Evolutionary conservation across 2,888 invertebrate genomes (phyloP).

Genomic region (Drosophila stalkeri): DNA sequence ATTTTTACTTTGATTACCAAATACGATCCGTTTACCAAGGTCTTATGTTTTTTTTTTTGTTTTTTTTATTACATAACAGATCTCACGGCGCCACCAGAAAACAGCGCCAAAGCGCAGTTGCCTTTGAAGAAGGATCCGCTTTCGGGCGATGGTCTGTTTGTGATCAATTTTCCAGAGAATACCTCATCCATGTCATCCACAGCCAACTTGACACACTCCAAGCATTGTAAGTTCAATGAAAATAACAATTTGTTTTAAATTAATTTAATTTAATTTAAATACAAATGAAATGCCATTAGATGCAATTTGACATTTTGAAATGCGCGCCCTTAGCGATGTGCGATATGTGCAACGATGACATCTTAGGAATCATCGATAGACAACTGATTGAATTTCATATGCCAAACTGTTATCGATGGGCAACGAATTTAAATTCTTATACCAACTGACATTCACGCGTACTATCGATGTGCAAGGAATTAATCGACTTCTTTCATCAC

Average conservation of each 20-base stretch:
- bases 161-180: conserved; percentile 82
- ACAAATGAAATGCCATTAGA: background rate
- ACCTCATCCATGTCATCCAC: conserved; percentile 83
- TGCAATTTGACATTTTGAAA: background rate
- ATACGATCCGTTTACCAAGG: background rate
- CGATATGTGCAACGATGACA: background rate
- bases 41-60: too few species aligned
- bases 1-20: background rate
- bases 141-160: conserved; percentile 83
- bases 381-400: background rate
- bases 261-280: background rate
- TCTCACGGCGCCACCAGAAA: conserved; percentile 84
- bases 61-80: conserved; percentile 71
- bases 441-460: background rate
- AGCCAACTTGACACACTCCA: conserved; percentile 78
- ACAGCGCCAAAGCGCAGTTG: conserved; percentile 84
- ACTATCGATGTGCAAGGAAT: background rate
- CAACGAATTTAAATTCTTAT: background rate
- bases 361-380: background rate
- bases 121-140: conserved; percentile 83
- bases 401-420: background rate
- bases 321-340: background rate
- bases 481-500: background rate
- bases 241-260: background rate
- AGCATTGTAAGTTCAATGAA: conserved; percentile 75